Base-by-base conservation (phyloP, 2,797 vertebrate genomes). In the Discoglossus pictus region DNA sequence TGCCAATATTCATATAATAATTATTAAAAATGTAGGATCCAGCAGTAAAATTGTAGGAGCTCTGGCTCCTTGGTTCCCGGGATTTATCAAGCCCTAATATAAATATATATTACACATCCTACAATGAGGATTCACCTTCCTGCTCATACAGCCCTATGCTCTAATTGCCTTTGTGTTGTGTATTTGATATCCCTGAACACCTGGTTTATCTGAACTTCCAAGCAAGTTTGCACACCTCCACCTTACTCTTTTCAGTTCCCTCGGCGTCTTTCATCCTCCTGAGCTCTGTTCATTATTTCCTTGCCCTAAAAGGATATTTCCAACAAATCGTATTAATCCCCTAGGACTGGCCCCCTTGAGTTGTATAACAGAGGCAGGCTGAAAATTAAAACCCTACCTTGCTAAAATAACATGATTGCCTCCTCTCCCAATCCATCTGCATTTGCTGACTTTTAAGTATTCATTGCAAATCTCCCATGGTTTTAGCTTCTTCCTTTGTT, bases 391-490 rank as follows among this genome's bases (percentile, higher is more conserved):
- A 63, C 58, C 58, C 60, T 70, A 63, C 60, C 52, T 70, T 55
- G 51, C 68, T 70, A 63, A 70, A 58, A 63, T 50, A 70, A 70
- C 68, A 70, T 17, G 24, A 63, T 24, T 42, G 60, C 68, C 31
- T n/a, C 65, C 69, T 55, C 73, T 78, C 78, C 75, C 54, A 11
- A 79, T 82, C 60, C 68, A 72, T 78, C 78, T 72, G 72, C 47
- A 82, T 77, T 83, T 60, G 58, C 68, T 56, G 60, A 50, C 68
- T 79, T 76, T 66, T 74, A 74, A 78, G 83, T 73, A 85, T 87
- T 87, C 79, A 83, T 84, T 78, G 79, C 78, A 87, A 89, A 81
- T 84, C 78, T 84, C 79, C 86, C 82, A 80, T 77, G 84, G 80
- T 83, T 84, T 83, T 83, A 78, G 84, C 76, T 84, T 82, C 83